Evolutionary conservation across 2,113 vertebrate species (phyloP).

Genomic region (Tupaia chinensis): DNA sequence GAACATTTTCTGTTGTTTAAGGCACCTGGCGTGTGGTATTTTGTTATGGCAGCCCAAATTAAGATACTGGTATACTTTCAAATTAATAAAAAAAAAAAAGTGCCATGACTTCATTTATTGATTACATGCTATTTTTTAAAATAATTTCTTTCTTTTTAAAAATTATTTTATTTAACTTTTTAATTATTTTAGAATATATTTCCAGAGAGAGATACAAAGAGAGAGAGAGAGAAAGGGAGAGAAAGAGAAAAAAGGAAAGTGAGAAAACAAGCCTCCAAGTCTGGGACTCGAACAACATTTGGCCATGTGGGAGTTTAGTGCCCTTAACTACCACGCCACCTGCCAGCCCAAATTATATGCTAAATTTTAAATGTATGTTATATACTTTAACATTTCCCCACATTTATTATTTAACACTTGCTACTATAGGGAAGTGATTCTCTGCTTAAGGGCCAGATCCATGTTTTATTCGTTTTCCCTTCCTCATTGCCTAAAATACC

Average conservation of each 20-base stretch:
- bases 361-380: not conserved
- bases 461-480: not conserved
- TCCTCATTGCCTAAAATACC: not conserved
- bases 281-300: too few species aligned
- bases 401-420: conserved; percentile 13
- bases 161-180: too few species aligned
- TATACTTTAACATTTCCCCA: not conserved
- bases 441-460: not conserved
- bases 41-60: not conserved
- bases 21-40: not conserved
- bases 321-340: too few species aligned
- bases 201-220: too few species aligned
- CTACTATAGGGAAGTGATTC: not conserved
- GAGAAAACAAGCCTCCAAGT: too few species aligned
- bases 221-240: too few species aligned
- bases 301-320: too few species aligned
- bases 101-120: not conserved
- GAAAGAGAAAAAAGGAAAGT: too few species aligned
- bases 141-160: too few species aligned
- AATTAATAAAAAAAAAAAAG: not conserved
- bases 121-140: not conserved
- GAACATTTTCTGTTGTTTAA: not conserved
- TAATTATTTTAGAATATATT: too few species aligned
- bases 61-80: not conserved
- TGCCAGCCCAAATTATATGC: not conserved